Conservation (phyloP, 2,113 vertebrate species). For the Ranitomeya variabilis region DNA sequence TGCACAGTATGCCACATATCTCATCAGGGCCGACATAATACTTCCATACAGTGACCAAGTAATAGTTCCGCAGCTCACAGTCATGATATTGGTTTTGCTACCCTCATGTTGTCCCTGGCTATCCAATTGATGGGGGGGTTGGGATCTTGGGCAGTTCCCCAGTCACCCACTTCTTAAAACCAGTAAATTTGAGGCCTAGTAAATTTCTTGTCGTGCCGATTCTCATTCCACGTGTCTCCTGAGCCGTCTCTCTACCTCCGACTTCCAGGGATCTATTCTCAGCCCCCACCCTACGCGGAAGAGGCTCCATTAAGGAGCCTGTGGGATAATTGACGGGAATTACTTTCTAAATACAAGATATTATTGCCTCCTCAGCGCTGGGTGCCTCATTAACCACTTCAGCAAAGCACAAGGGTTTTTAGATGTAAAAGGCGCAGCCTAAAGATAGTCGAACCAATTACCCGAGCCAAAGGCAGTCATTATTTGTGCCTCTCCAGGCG, state of each 20-base stretch:
- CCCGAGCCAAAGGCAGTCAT: conserved; percentile 59
- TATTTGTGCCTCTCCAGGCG: conserved; percentile 56
- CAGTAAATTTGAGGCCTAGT: too few species aligned
- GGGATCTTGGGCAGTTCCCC: not conserved
- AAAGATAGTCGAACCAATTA: conserved; percentile 1
- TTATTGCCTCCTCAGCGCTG: conserved; percentile 54
- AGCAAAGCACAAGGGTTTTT: conserved; percentile 52
- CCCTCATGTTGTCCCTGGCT: not conserved
- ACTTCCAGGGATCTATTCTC: not conserved
- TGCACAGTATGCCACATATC: too few species aligned
- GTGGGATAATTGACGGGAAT: conserved; percentile 52
- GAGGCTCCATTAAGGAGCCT: conserved; percentile 16
- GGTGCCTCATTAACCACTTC: conserved; percentile 57
- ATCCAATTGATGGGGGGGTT: not conserved
- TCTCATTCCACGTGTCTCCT: not conserved
- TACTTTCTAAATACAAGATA: conserved; percentile 57
- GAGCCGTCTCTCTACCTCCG: not conserved
- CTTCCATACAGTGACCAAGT: not conserved
- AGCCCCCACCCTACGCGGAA: not conserved
- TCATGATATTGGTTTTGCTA: not conserved
- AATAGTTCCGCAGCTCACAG: too few species aligned
- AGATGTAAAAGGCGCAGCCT: conserved; percentile 26
- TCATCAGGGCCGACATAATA: not conserved
- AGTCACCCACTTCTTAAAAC: not conserved
- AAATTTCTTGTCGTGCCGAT: not conserved